These are phyloP conservation scores for Oceanodroma leucorhoa DNA, from an alignment of 2,797 vertebrate species.

Conservation along the genomic window DNA sequence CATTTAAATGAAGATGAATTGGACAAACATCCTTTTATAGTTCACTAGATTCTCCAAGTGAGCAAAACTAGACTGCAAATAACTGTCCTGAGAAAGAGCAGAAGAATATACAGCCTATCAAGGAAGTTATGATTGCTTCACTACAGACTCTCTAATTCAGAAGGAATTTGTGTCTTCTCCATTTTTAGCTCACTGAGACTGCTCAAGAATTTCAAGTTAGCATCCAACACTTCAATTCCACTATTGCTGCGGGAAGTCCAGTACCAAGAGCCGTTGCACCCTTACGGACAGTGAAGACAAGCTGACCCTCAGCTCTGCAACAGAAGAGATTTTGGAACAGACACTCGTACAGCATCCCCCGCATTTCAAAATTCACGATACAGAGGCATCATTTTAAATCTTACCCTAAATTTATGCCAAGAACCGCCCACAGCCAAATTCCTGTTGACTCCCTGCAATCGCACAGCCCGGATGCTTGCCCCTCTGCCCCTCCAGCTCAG, in stretches of 20 bases:
- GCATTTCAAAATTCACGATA: too few species aligned
- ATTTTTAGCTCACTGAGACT: neutral
- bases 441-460: neutral
- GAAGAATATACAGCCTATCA: neutral
- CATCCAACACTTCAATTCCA: fast-evolving
- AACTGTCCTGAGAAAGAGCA: neutral
- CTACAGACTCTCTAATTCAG: neutral
- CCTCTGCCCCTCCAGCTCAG: neutral
- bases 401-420: neutral
- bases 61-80: neutral
- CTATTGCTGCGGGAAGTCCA: neutral
- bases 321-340: neutral
- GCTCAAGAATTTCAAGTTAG: neutral
- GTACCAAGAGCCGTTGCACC: neutral
- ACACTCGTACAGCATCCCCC: fast-evolving
- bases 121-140: neutral
- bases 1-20: constrained; percentile 53
- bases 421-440: neutral
- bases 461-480: too few species aligned
- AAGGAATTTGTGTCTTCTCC: neutral
- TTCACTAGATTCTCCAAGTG: constrained; percentile 30
- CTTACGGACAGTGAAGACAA: fast-evolving
- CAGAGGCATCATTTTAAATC: neutral
- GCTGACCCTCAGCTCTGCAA: neutral
- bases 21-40: constrained; percentile 47